Evolutionary conservation across 2,797 vertebrate genomes (phyloP).

Genomic region (Champsocephalus gunnari): DNA sequence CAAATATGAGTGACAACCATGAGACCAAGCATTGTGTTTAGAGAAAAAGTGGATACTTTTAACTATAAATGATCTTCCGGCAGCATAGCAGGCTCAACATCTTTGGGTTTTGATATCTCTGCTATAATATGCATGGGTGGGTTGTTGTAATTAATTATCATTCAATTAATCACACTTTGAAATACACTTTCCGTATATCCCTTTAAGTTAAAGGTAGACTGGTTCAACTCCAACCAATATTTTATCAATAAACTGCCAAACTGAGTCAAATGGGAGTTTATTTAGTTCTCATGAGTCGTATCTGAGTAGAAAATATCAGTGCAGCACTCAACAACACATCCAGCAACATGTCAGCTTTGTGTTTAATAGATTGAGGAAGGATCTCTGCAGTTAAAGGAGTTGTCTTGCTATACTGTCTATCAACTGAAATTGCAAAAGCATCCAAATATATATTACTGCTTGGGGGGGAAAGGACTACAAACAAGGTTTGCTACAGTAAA

Average conservation of each 20-base stretch:
- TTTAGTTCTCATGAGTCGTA: constrained; percentile 73
- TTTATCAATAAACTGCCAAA: constrained; percentile 72
- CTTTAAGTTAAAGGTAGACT: constrained; percentile 17
- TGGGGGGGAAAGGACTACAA: constrained; percentile 53
- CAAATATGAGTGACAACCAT: constrained; percentile 17
- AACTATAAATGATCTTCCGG: neutral
- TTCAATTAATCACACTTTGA: constrained; percentile 6
- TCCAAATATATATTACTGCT: constrained; percentile 55
- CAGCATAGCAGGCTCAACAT: constrained; percentile 6
- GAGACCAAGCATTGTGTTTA: constrained; percentile 22
- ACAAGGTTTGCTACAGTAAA: constrained; percentile 76
- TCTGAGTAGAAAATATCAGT: constrained; percentile 82
- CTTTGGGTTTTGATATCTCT: neutral
- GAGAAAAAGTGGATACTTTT: neutral
- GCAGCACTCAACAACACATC: constrained; percentile 82
- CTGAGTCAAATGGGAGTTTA: constrained; percentile 79
- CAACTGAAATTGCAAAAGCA: constrained; percentile 66
- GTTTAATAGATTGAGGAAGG: constrained; percentile 77
- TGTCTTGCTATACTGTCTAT: constrained; percentile 64
- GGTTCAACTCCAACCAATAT: constrained; percentile 31
- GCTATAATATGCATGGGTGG: constrained; percentile 3
- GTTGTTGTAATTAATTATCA: neutral
- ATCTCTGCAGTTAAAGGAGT: constrained; percentile 64
- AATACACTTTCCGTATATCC: constrained; percentile 10
- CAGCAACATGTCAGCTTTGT: constrained; percentile 76